Conservation (phyloP, 1,140 invertebrate genomes). For the Sitodiplosis mosellana region DNA sequence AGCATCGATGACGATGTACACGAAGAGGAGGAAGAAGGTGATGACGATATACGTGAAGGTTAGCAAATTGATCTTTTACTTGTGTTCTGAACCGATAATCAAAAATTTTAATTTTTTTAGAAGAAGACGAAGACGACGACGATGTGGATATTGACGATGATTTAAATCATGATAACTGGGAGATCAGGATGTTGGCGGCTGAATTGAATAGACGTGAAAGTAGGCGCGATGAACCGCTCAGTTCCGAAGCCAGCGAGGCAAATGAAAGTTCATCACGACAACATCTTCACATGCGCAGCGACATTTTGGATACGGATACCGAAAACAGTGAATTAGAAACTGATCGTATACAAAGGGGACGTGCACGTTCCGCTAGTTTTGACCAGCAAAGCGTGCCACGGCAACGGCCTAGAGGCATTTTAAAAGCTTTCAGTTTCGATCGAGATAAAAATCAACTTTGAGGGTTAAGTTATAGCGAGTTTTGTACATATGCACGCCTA, state of each 20-base stretch:
- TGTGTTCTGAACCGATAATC: not conserved
- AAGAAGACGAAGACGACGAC: constrained; percentile 14
- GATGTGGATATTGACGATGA: constrained; percentile 2
- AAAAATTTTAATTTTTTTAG: constrained; percentile 5
- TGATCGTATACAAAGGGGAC: constrained; percentile 8
- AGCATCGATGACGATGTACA: constrained; percentile 12
- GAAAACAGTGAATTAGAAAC: constrained; percentile 18
- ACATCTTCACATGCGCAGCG: constrained; percentile 16
- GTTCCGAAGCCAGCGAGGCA: constrained; percentile 14
- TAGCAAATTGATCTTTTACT: too few relatives aligned
- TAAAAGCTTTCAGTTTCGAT: constrained; percentile 26
- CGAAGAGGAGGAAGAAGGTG: not conserved
- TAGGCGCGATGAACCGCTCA: constrained; percentile 15
- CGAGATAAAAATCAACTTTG: constrained; percentile 26
- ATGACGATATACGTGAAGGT: not conserved
- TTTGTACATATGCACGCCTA: not conserved
- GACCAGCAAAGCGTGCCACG: constrained; percentile 23
- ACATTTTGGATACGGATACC: constrained; percentile 13
- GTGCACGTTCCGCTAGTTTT: constrained; percentile 17
- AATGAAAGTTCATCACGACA: constrained; percentile 15
- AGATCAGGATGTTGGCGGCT: constrained; percentile 54
- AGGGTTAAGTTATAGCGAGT: constrained; percentile 7
- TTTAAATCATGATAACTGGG: constrained; percentile 39
- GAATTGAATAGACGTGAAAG: constrained; percentile 43
- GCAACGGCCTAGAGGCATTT: constrained; percentile 17